These are phyloP conservation scores for Iselma pallidipennis DNA, from an alignment of 2,888 invertebrate species.

Conservation along the genomic window DNA sequence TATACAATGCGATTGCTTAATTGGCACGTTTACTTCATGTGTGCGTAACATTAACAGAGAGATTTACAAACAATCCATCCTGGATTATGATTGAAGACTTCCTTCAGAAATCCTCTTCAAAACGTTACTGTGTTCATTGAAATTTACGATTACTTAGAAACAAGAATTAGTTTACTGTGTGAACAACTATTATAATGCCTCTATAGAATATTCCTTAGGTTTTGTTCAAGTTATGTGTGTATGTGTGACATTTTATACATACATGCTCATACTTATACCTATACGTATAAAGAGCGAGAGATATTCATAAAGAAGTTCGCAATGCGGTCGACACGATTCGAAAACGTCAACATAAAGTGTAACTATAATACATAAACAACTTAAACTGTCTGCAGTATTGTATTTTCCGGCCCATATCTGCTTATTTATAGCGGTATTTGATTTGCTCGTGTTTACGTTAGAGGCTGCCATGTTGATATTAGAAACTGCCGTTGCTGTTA, in stretches of 20 bases:
- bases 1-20: neutral
- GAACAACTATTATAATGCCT: no score
- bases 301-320: constrained; percentile 33
- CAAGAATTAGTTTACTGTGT: no score
- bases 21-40: neutral
- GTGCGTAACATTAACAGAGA: neutral
- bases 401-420: constrained; percentile 50
- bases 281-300: neutral
- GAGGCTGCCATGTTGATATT: constrained; percentile 28
- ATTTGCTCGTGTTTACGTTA: constrained; percentile 43
- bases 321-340: constrained; percentile 33
- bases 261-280: no score
- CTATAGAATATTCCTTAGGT: no score
- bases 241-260: no score
- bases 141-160: no score
- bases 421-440: constrained; percentile 47
- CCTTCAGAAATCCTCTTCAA: no score
- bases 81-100: neutral
- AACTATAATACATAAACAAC: constrained; percentile 46
- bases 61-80: neutral
- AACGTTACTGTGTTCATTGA: no score
- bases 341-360: constrained; percentile 37
- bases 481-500: constrained; percentile 31
- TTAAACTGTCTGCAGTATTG: constrained; percentile 44
- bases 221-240: no score